Evolutionary conservation across 1,140 invertebrate genomes (phyloP).

Genomic region (Geopemphigus sp.): DNA sequence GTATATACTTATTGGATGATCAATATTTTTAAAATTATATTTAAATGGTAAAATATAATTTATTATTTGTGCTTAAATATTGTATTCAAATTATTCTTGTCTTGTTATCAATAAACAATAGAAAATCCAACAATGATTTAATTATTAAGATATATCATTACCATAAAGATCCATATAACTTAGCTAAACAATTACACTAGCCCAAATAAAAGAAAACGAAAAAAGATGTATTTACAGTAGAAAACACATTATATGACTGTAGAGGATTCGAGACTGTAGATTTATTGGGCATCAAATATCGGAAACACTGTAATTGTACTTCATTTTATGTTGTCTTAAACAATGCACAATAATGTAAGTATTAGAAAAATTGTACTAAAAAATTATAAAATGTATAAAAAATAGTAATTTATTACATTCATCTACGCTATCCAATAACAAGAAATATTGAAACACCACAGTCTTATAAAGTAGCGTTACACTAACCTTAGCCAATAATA

Average conservation of each 20-base stretch:
- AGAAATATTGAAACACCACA: slow-evolving; percentile 43
- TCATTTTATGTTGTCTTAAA: neutral
- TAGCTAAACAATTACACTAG: neutral
- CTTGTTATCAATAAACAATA: neutral
- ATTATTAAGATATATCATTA: neutral
- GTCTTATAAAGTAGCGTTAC: slow-evolving; percentile 34
- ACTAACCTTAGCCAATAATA: slow-evolving; percentile 35
- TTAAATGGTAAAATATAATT: slow-evolving; percentile 12
- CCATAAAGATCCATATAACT: neutral
- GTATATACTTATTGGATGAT: neutral
- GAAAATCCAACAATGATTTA: neutral
- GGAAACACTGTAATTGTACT: neutral
- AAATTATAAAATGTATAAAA: slow-evolving; percentile 50
- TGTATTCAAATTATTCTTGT: neutral
- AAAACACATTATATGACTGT: slow-evolving; percentile 23
- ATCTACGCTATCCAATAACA: slow-evolving; percentile 34
- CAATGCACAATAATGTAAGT: slow-evolving; percentile 11
- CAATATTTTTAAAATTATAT: neutral
- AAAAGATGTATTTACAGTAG: slow-evolving; percentile 29
- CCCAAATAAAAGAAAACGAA: neutral
- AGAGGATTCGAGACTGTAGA: neutral
- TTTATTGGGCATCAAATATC: neutral
- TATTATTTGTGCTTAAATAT: neutral
- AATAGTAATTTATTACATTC: slow-evolving; percentile 43
- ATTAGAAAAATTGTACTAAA: slow-evolving; percentile 44